These are phyloP conservation scores for Suncus etruscus DNA, from an alignment of 2,113 vertebrate genomes.

Conservation along the genomic window DNA sequence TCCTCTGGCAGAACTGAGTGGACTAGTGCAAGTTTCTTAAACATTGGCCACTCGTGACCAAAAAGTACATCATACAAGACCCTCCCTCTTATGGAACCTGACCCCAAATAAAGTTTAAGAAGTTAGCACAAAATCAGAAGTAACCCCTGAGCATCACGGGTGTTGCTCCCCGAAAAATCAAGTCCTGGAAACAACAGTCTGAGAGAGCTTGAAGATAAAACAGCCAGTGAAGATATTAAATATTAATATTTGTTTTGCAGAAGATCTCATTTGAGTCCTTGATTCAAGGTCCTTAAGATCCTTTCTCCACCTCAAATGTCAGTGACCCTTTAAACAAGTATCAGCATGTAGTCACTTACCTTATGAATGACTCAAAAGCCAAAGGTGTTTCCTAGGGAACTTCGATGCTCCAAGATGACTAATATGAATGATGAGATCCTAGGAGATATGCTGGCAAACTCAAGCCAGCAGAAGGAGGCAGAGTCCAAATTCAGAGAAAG, in stretches of 20 bases:
- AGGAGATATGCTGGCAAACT: neutral
- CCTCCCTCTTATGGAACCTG: too few species aligned
- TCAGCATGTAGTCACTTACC: neutral
- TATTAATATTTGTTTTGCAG: constrained; percentile 12
- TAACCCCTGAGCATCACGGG: too few species aligned
- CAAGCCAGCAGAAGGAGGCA: accelerated
- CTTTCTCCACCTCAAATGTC: neutral
- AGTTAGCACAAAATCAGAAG: too few species aligned
- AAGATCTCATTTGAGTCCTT: neutral
- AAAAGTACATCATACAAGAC: too few species aligned
- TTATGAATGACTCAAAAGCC: neutral
- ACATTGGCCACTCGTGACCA: too few species aligned
- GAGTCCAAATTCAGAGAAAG: neutral
- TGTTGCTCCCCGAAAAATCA: neutral
- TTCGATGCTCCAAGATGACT: neutral
- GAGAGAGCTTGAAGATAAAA: constrained; percentile 11
- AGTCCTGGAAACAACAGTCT: constrained; percentile 16
- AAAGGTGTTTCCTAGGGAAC: neutral
- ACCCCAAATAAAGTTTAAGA: too few species aligned
- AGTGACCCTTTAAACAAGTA: neutral
- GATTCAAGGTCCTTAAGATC: neutral
- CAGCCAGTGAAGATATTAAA: neutral
- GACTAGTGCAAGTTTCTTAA: too few species aligned
- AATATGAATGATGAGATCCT: neutral
- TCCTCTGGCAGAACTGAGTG: neutral